Evolutionary conservation across 37 sponge, comb jelly and placozoan genomes (phyloP).

Genomic region (Dysidea cf. avara): DNA sequence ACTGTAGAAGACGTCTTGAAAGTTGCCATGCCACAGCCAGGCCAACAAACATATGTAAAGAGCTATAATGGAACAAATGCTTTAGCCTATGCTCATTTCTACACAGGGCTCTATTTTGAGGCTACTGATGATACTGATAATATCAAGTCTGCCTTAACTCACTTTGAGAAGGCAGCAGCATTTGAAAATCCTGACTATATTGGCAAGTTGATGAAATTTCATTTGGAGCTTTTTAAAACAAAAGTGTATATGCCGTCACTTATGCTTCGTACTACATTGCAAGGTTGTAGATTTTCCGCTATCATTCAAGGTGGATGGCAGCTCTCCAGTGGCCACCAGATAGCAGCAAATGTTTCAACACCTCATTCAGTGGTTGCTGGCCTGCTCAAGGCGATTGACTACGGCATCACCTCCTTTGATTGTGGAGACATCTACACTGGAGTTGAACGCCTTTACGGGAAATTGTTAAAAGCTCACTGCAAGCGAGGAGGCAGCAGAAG

Average conservation of each 20-base stretch:
- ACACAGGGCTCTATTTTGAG: conserved; percentile 46
- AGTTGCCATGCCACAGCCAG: conserved; percentile 1
- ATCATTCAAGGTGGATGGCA: conserved; percentile 71
- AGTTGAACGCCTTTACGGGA: conserved; percentile 58
- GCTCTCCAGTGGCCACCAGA: conserved; percentile 39
- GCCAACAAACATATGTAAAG: conserved; percentile 3
- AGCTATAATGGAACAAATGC: conserved; percentile 61
- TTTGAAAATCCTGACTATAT: conserved; percentile 57
- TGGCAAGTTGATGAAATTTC: conserved; percentile 49
- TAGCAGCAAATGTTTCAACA: not conserved
- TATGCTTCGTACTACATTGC: not conserved
- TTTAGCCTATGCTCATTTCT: conserved; percentile 63
- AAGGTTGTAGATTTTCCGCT: not conserved
- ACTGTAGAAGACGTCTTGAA: conserved; percentile 32
- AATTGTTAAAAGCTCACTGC: conserved; percentile 20
- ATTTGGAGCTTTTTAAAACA: conserved; percentile 13
- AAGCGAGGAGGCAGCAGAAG: conserved; percentile 2
- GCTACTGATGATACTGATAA: conserved; percentile 2
- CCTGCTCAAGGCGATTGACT: conserved; percentile 25
- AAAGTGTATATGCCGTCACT: not conserved
- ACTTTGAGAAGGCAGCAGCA: conserved; percentile 39
- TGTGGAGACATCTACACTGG: conserved; percentile 80
- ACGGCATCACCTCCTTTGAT: conserved; percentile 49
- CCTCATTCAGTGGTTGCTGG: not conserved
- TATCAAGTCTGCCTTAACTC: conserved; percentile 1